Evolutionary conservation across 1,140 invertebrate genomes (phyloP).

Genomic region (Agraylea sexmaculata): DNA sequence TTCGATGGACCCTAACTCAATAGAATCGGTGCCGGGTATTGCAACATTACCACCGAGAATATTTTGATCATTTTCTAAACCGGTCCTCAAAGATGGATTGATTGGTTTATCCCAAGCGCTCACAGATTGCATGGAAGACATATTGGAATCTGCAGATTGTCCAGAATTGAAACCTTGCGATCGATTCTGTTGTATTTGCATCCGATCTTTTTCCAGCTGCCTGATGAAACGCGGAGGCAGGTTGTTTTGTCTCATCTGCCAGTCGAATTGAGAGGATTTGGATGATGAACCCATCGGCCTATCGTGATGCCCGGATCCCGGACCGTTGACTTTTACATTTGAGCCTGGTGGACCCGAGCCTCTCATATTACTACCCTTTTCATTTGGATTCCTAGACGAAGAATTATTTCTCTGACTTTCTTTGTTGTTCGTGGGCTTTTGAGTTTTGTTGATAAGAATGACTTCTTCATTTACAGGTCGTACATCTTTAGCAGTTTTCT

Average conservation of each 20-base stretch:
- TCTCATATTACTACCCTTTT: slow-evolving; percentile 27
- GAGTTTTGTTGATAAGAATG: slow-evolving; percentile 26
- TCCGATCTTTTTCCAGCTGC: slow-evolving; percentile 43
- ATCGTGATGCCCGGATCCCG: slow-evolving; percentile 39
- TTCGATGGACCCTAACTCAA: slow-evolving; percentile 25
- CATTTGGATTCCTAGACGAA: slow-evolving; percentile 33
- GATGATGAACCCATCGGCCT: slow-evolving; percentile 28
- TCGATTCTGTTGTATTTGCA: slow-evolving; percentile 15
- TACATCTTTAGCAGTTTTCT: slow-evolving; percentile 58
- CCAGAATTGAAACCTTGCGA: slow-evolving; percentile 22
- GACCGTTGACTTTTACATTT: slow-evolving; percentile 38
- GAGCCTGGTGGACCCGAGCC: slow-evolving; percentile 30
- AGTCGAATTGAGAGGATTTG: slow-evolving; percentile 42
- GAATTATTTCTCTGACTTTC: slow-evolving; percentile 35
- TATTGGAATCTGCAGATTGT: slow-evolving; percentile 32
- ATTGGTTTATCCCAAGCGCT: slow-evolving; percentile 84
- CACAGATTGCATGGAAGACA: slow-evolving; percentile 53
- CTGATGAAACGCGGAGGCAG: slow-evolving; percentile 73
- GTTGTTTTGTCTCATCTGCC: slow-evolving; percentile 42
- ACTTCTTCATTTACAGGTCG: slow-evolving; percentile 35
- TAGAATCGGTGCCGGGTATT: slow-evolving; percentile 32
- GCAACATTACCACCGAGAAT: slow-evolving; percentile 23
- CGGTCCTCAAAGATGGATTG: slow-evolving; percentile 46
- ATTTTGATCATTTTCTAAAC: slow-evolving; percentile 24
- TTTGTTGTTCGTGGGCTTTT: slow-evolving; percentile 36